Conservation (phyloP, 2,113 vertebrate genomes). For the Zosterops lateralis region DNA sequence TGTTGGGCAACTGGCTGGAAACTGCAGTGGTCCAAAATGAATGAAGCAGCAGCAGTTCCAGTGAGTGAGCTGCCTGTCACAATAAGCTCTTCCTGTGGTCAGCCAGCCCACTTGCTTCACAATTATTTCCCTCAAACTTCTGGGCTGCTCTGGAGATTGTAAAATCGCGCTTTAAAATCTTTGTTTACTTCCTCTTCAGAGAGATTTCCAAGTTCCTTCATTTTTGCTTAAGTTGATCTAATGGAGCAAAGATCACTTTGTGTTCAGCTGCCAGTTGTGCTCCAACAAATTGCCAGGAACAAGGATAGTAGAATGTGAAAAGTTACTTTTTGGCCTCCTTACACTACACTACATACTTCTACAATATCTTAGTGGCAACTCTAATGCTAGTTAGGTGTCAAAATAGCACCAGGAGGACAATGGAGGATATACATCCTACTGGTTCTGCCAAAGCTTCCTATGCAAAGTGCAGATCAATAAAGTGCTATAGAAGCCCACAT, state of each 20-base stretch:
- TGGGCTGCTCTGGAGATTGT: not conserved
- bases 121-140: not conserved
- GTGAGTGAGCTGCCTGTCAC: not conserved
- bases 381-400: not conserved
- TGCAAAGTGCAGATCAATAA: not conserved
- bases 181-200: not conserved
- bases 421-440: rapidly evolving
- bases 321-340: not conserved
- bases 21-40: not conserved
- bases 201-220: not conserved
- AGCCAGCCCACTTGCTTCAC: not conserved
- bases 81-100: not conserved
- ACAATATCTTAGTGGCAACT: not conserved
- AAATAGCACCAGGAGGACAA: not conserved
- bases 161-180: not conserved
- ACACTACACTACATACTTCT: not conserved
- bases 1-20: not conserved
- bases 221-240: not conserved
- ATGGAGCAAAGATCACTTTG: not conserved
- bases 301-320: not conserved
- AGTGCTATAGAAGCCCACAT: rapidly evolving
- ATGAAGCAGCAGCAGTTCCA: not conserved
- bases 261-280: not conserved
- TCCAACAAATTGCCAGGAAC: not conserved
- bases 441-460: not conserved